Evolutionary conservation across 2,888 invertebrate species (phyloP).

Genomic region (Caenorhabditis sinica): DNA sequence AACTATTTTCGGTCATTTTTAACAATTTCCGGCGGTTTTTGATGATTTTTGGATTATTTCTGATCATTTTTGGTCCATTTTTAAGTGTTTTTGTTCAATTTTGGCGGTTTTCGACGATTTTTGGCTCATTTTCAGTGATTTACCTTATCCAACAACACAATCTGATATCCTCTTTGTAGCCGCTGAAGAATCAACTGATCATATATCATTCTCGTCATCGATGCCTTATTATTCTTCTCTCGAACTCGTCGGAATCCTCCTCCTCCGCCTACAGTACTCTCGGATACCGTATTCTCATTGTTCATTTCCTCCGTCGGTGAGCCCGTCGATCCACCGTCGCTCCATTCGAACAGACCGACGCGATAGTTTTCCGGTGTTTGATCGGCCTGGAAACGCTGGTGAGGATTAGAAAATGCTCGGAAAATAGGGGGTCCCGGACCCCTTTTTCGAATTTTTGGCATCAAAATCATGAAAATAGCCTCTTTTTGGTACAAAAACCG

Average conservation of each 20-base stretch:
- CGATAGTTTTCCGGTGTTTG: slow-evolving; percentile 1
- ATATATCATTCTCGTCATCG: slow-evolving; percentile 71
- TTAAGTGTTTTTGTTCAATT: no score
- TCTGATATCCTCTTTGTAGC: slow-evolving; percentile 87
- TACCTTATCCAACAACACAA: slow-evolving; percentile 63
- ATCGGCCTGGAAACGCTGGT: background rate
- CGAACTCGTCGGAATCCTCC: slow-evolving; percentile 43
- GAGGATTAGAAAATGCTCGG: no score
- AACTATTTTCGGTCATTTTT: background rate
- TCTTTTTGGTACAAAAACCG: no score
- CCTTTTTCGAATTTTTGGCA: no score
- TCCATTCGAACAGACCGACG: background rate
- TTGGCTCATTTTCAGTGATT: background rate
- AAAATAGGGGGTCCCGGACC: no score
- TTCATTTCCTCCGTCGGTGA: background rate
- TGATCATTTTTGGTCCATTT: no score
- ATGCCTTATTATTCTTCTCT: slow-evolving; percentile 1
- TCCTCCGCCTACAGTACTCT: background rate
- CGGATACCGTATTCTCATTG: no score
- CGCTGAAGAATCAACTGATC: slow-evolving; percentile 95
- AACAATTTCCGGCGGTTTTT: background rate
- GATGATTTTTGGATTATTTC: no score
- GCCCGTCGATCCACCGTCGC: no score
- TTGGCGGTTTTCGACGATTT: no score
- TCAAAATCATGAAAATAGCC: no score